Base-by-base conservation (phyloP, 2,888 invertebrate genomes). In the Lymantria dispar region DNA sequence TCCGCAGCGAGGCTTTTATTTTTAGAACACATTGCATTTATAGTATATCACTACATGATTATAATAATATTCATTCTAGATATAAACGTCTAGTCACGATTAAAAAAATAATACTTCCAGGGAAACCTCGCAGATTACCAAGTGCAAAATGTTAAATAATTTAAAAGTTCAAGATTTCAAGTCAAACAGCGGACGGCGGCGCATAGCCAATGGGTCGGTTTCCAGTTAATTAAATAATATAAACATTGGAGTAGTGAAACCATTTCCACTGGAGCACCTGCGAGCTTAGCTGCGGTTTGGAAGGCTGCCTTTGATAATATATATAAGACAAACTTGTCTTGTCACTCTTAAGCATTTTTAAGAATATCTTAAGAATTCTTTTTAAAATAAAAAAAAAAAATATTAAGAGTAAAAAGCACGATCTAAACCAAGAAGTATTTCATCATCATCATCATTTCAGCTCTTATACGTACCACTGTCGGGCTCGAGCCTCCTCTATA, bases 211-310 rank as follows among this genome's bases (percentile, higher is more conserved):
- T 68, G 73, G 60, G 71, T 72, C 70, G 75, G 85, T 87, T 85
- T 85, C 78, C 87, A 85, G 81, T 87, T 91, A 90, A 91, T 91
- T 91, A 89, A 87, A 85, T 87, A 85, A 88, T 90, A 91, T 89
- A 90, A 87, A 87, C 88, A 80, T 84, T 85, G 78, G 83, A 74
- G 73, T 63, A 68, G 69, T 66, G 85, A 83, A 85, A 87, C 85
- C 83, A 85, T 87, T 85, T 82, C 74, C 73, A 70, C 64, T 70
- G 60, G 78, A 73, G 71, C 87, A 87, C 84, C 87, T 87, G 85
- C 78, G 64, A 66, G 78, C 72, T 70, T 70, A 70, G 71, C 68
- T 78, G 79, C 57, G 79, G 80, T 72, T 78, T 78, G 79, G 79
- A 80, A 74, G 60, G 56, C 58, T 78, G 78, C 75, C 74, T 72